Percentiles rank a stretch among this genome's conserved stretches.
Evolutionary conservation across 1,140 invertebrate genomes (phyloP).

Genomic region (Platorchestia sp.): DNA sequence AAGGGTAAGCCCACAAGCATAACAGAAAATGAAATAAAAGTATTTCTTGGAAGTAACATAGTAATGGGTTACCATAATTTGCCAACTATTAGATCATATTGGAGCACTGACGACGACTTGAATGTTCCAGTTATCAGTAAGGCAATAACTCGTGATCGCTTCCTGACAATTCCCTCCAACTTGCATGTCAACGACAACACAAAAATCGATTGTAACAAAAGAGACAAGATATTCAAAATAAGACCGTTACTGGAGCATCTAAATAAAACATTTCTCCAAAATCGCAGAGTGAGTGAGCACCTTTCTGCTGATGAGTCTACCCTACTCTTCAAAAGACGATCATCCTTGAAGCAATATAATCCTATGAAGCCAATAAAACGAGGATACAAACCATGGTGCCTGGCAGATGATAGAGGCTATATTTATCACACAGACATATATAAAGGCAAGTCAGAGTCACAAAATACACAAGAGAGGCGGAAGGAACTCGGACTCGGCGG

Average conservation of each 20-base stretch:
- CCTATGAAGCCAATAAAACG: slow-evolving; percentile 73
- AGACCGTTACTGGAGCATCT: slow-evolving; percentile 57
- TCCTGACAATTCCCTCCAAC: slow-evolving; percentile 36
- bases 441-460: slow-evolving; percentile 70
- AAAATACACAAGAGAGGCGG: slow-evolving; percentile 66
- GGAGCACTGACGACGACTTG: slow-evolving; percentile 5
- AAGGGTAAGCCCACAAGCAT: slow-evolving; percentile 9
- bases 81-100: slow-evolving; percentile 41
- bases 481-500: slow-evolving; percentile 68
- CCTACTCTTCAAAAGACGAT: slow-evolving; percentile 67
- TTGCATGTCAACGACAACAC: slow-evolving; percentile 62
- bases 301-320: slow-evolving; percentile 68
- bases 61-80: neutral
- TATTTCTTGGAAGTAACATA: slow-evolving; percentile 8
- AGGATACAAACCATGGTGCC: slow-evolving; percentile 72
- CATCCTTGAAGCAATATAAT: slow-evolving; percentile 71
- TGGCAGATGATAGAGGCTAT: slow-evolving; percentile 69
- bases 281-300: slow-evolving; percentile 14
- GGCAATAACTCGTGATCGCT: slow-evolving; percentile 20
- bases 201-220: slow-evolving; percentile 44
- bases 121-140: slow-evolving; percentile 20
- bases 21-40: slow-evolving; percentile 20
- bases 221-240: slow-evolving; percentile 60
- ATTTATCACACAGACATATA: slow-evolving; percentile 72
- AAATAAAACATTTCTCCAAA: slow-evolving; percentile 48